A percentile compares a stretch with the other conserved stretches of the same genome.
These are phyloP conservation scores for Punctoribates punctum DNA, from an alignment of 2,888 invertebrate species.

Conservation along the genomic window DNA sequence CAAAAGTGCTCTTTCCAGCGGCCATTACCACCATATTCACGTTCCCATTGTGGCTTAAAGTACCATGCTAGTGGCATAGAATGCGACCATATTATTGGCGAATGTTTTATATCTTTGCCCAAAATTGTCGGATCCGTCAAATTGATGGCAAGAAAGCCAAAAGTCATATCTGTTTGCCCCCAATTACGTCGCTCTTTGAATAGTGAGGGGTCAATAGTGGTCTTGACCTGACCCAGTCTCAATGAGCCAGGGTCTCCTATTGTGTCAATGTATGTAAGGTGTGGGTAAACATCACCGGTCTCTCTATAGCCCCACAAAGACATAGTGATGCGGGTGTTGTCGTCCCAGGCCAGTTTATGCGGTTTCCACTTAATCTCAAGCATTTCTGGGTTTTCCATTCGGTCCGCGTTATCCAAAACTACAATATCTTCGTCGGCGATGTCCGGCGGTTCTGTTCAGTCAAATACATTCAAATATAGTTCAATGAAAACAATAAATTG, in stretches of 20 bases:
- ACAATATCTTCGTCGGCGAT: constrained; percentile 79
- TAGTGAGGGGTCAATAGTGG: constrained; percentile 58
- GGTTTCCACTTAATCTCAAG: constrained; percentile 78
- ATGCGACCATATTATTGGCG: constrained; percentile 83
- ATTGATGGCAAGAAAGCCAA: constrained; percentile 82
- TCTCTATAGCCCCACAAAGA: constrained; percentile 76
- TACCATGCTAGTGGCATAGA: constrained; percentile 92
- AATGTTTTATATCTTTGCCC: constrained; percentile 59
- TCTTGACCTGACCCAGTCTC: constrained; percentile 30
- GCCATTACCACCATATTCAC: constrained; percentile 64
- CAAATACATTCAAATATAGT: background rate
- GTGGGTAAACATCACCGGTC: constrained; percentile 59
- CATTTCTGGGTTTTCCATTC: constrained; percentile 68
- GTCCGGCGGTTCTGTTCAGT: constrained; percentile 72
- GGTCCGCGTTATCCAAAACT: constrained; percentile 67
- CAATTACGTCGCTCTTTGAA: constrained; percentile 65
- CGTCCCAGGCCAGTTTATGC: constrained; percentile 70
- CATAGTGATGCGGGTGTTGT: constrained; percentile 64
- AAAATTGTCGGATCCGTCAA: constrained; percentile 71
- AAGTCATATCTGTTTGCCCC: constrained; percentile 69
- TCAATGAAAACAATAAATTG: background rate
- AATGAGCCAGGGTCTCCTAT: constrained; percentile 48
- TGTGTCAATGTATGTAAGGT: constrained; percentile 69
- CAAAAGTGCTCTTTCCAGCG: constrained; percentile 78
- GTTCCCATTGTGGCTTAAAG: constrained; percentile 82